Evolutionary conservation across 2,797 vertebrate genomes (phyloP).

Genomic region (Chanos chanos): DNA sequence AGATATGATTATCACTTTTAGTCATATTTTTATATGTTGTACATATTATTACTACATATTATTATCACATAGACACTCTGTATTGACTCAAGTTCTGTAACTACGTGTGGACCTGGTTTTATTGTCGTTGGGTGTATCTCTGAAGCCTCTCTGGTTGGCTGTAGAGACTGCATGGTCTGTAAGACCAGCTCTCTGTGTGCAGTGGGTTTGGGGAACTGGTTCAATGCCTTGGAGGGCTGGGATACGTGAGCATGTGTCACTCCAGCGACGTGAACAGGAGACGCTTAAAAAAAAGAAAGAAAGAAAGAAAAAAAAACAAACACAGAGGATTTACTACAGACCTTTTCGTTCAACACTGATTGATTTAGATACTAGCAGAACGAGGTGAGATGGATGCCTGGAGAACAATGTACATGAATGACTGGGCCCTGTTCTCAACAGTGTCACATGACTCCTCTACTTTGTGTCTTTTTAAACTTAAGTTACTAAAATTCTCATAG

Average conservation of each 20-base stretch:
- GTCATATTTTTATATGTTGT: too few species aligned
- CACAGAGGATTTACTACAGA: neutral
- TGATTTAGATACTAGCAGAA: too few species aligned
- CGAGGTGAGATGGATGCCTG: too few species aligned
- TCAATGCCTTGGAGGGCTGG: constrained; percentile 64
- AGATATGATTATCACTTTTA: too few species aligned
- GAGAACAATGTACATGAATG: too few species aligned
- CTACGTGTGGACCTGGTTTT: constrained; percentile 64
- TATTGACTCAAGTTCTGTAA: too few species aligned
- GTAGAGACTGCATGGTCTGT: constrained; percentile 51
- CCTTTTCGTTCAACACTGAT: neutral
- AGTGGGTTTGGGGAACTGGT: constrained; percentile 59
- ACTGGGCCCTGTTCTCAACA: too few species aligned
- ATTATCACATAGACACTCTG: too few species aligned
- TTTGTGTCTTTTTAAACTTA: too few species aligned
- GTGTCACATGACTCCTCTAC: too few species aligned
- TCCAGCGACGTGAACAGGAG: constrained; percentile 71
- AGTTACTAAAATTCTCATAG: too few species aligned
- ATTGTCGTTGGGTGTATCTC: constrained; percentile 34
- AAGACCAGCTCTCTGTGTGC: constrained; percentile 51
- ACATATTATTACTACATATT: too few species aligned
- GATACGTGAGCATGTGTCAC: constrained; percentile 63
- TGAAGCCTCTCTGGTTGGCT: constrained; percentile 21
- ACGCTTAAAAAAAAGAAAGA: constrained; percentile 61
- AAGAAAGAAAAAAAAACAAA: neutral